These are phyloP conservation scores for Diachasma alloeum DNA, from an alignment of 1,140 invertebrate genomes.

Conservation along the genomic window DNA sequence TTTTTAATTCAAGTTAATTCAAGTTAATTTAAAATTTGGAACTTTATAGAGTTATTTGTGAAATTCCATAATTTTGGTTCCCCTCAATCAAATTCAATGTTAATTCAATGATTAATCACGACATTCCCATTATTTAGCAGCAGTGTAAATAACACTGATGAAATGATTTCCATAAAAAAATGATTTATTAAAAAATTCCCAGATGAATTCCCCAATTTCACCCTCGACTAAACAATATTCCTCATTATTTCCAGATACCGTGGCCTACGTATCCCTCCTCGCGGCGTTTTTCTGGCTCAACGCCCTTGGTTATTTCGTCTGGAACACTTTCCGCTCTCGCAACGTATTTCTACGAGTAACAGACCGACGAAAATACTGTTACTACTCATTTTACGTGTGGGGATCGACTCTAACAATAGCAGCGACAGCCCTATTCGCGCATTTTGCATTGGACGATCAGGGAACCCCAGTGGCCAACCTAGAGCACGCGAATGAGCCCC, in stretches of 20 bases:
- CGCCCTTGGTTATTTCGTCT: slow-evolving; percentile 84
- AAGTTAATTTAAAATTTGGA: too few species aligned
- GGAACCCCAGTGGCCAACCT: slow-evolving; percentile 57
- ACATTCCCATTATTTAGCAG: too few species aligned
- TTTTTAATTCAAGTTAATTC: too few species aligned
- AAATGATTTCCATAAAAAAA: too few species aligned
- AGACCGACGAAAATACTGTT: slow-evolving; percentile 84
- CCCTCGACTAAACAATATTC: too few species aligned
- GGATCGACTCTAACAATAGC: slow-evolving; percentile 75
- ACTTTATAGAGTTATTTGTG: too few species aligned
- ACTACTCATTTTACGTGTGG: slow-evolving; percentile 84
- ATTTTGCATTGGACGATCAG: slow-evolving; percentile 79
- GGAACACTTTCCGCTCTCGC: slow-evolving; percentile 84
- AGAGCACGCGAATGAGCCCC: slow-evolving; percentile 39
- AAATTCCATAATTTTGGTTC: too few species aligned
- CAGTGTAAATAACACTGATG: too few species aligned
- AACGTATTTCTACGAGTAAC: slow-evolving; percentile 85
- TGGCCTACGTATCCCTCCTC: slow-evolving; percentile 76
- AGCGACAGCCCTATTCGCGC: slow-evolving; percentile 77
- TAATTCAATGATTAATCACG: too few species aligned
- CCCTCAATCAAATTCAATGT: too few species aligned
- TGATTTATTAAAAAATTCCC: too few species aligned
- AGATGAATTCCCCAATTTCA: too few species aligned
- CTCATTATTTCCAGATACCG: slow-evolving; percentile 71
- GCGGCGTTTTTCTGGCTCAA: slow-evolving; percentile 87